phyloP scores from a whole-genome alignment of 2,113 vertebrate genomes.

The Gnathonemus longibarbis region DNA sequence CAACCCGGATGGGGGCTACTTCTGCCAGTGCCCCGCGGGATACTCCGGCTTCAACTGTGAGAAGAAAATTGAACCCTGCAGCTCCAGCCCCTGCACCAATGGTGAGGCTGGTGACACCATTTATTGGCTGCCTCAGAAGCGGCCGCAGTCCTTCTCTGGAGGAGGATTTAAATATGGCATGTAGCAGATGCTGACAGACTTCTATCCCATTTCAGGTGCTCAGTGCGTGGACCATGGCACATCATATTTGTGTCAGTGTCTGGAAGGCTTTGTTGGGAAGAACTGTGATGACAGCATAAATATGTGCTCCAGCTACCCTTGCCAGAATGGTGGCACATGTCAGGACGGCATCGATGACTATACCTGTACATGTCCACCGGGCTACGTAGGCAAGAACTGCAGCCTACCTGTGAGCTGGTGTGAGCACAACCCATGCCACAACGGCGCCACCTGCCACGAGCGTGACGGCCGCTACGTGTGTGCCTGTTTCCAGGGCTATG shows the following conservation, averaged over 20 bases:
- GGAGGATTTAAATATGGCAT: not conserved
- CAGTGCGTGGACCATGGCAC: constrained; percentile 85
- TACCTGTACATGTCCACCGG: constrained; percentile 85
- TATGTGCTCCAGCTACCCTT: constrained; percentile 77
- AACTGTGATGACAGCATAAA: constrained; percentile 79
- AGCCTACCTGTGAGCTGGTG: constrained; percentile 79
- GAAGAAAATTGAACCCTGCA: constrained; percentile 92
- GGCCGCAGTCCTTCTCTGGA: not conserved
- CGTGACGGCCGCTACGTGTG: constrained; percentile 81
- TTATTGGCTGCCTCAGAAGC: not conserved
- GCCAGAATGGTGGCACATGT: constrained; percentile 85
- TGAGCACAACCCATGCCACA: constrained; percentile 86
- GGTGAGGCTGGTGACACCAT: constrained; percentile 56
- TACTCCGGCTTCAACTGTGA: constrained; percentile 97
- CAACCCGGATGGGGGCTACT: constrained; percentile 86
- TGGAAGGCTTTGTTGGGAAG: constrained; percentile 78
- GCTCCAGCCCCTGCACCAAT: constrained; percentile 83
- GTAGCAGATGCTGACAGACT: constrained; percentile 28
- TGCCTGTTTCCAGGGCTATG: constrained; percentile 80
- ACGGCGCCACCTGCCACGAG: constrained; percentile 92
- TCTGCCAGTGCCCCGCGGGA: constrained; percentile 78
- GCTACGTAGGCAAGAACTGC: constrained; percentile 89
- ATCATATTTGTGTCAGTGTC: constrained; percentile 86
- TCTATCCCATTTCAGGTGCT: constrained; percentile 63
- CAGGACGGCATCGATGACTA: constrained; percentile 77